These are phyloP conservation scores for Drosophila prosaltans DNA, from an alignment of 1,140 invertebrate species.

Conservation along the genomic window DNA sequence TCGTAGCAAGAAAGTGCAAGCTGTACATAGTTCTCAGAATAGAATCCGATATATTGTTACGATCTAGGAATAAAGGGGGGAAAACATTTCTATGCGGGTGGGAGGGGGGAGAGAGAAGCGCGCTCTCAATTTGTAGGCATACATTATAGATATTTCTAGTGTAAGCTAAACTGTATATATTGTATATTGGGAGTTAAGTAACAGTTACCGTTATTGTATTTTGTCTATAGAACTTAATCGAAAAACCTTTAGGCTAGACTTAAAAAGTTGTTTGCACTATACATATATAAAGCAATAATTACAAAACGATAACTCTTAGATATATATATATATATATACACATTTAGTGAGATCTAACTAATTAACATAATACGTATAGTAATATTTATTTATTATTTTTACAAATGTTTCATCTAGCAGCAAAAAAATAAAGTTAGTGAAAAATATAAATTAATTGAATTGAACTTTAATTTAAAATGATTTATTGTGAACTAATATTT, in stretches of 20 bases:
- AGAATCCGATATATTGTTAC: no score
- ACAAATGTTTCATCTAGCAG: conserved; percentile 64
- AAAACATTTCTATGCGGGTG: neutral
- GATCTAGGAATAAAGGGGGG: no score
- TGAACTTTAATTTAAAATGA: neutral
- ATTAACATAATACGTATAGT: conserved; percentile 51
- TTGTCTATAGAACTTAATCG: conserved; percentile 53
- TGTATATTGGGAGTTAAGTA: conserved; percentile 56
- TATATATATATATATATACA: conserved; percentile 36
- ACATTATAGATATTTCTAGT: neutral
- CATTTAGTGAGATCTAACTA: conserved; percentile 11
- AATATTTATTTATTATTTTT: conserved; percentile 77
- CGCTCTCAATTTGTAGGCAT: conserved; percentile 29
- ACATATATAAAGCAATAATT: conserved; percentile 45
- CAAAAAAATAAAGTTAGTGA: conserved; percentile 66
- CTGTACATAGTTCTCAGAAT: conserved; percentile 61
- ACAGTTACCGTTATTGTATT: conserved; percentile 79
- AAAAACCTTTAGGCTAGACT: conserved; percentile 47
- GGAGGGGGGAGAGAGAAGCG: conserved; percentile 20
- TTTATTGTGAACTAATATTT: neutral
- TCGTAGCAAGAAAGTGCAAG: conserved; percentile 52
- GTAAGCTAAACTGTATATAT: conserved; percentile 74
- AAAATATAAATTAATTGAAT: conserved; percentile 20
- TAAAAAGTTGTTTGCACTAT: conserved; percentile 63
- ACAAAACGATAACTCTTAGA: conserved; percentile 25